Evolutionary conservation across 2,888 invertebrate genomes (phyloP), one percentile per base, ranked within the genome.

Genomic region (Rugalucina vietnamica): DNA sequence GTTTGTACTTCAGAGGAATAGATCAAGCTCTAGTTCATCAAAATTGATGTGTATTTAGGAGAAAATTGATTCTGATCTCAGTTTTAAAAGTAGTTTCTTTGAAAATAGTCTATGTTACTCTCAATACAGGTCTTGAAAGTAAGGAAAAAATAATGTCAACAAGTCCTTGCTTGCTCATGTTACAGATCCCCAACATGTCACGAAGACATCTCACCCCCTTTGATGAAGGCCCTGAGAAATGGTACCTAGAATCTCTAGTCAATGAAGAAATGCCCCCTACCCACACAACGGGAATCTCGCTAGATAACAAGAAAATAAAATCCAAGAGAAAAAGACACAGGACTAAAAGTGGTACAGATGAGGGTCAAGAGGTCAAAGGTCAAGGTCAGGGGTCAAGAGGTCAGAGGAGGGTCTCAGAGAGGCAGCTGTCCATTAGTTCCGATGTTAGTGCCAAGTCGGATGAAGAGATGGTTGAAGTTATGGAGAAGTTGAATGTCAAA

Each of bases 201-300:
- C 81, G 92, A 18, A 89, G 94, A 37, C n/a, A 90, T 65, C 89
- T 94, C 29, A 94, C 94, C 5, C 94, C 94, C 10, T 93, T 91
- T 84, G 88, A 87, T 76, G 92, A 91, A 36, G 90, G 91, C 27
- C 94, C 94, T 1, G 88, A 88, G 29, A 83, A 87, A 69, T 85
- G 85, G 18, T 91, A 89, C 81, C 87, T 94, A 39, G 91, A 93
- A 72, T 81, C 84, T 5, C 85, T 94, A 69, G 92, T 89, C 49
- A 76, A 73, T n/a, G 69, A 71, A 43, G 65, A 82, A 32, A 60
- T 39, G 2, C 77, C 65, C 18, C 84, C 87, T 8, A 39, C 74
- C n/a, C 29, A 37, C 39, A 36, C 76, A 24, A 37, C 69, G 18
- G 89, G 87, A 18, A 73, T 69, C 71, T 18, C 39, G 18, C n/a